Evolutionary conservation across 2,888 invertebrate species (phyloP).

Genomic region (Aromia moschata): DNA sequence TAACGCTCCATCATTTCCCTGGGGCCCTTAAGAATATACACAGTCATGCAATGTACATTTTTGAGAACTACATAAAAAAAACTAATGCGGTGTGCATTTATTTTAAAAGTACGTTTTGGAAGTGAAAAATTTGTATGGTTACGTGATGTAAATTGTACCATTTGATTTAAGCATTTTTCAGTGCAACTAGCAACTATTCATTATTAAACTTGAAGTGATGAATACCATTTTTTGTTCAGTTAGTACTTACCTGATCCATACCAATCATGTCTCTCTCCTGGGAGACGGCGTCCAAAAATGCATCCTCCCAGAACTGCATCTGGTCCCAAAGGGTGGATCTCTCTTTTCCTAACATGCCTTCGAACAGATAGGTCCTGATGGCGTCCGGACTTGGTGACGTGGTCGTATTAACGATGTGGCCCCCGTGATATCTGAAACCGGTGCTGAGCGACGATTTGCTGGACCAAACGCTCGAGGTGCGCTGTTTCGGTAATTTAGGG

Average conservation of each 20-base stretch:
- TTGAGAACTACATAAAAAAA: neutral
- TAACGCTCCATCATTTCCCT: slow-evolving; percentile 99
- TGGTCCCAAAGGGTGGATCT: slow-evolving; percentile 95
- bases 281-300: slow-evolving; percentile 95
- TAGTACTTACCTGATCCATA: slow-evolving; percentile 85
- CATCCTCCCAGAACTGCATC: slow-evolving; percentile 99
- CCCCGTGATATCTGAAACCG: slow-evolving; percentile 87
- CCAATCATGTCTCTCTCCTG: slow-evolving; percentile 99
- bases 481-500: slow-evolving; percentile 76
- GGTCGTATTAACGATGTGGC: slow-evolving; percentile 84
- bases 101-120: neutral
- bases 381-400: slow-evolving; percentile 91
- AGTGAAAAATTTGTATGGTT: neutral
- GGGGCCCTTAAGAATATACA: slow-evolving; percentile 76
- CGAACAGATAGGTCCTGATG: slow-evolving; percentile 89
- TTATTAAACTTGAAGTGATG: slow-evolving; percentile 12
- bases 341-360: slow-evolving; percentile 85
- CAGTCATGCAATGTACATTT: neutral
- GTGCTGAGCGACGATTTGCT: slow-evolving; percentile 89
- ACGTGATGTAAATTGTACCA: too few relatives aligned
- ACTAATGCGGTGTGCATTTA: neutral
- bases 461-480: slow-evolving; percentile 91
- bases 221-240: too few relatives aligned
- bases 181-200: too few relatives aligned
- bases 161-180: too few relatives aligned